These are phyloP conservation scores for Irena cyanogastra DNA, from an alignment of 2,113 vertebrate genomes.

Conservation along the genomic window DNA sequence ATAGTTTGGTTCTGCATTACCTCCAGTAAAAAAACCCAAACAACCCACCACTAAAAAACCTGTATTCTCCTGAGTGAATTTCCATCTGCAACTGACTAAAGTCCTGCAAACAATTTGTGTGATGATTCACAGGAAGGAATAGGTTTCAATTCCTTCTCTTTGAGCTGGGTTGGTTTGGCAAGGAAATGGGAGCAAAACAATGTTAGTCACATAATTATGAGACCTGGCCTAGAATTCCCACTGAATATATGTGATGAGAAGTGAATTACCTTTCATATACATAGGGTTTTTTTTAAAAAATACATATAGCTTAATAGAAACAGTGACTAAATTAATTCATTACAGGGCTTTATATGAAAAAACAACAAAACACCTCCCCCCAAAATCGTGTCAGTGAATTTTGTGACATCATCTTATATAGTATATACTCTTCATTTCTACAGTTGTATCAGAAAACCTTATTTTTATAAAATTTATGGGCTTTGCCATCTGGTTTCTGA, in stretches of 20 bases:
- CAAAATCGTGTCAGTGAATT: not conserved
- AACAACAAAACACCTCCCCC: rapidly evolving
- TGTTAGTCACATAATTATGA: not conserved
- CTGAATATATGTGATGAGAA: not conserved
- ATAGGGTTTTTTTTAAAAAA: not conserved
- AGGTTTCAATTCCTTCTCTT: slow-evolving; percentile 12
- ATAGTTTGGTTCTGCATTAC: not conserved
- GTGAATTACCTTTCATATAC: not conserved
- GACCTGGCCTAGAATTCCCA: not conserved
- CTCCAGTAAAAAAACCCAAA: not conserved
- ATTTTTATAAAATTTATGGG: not conserved
- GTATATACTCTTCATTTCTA: not conserved
- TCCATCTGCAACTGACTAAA: not conserved
- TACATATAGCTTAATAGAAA: not conserved
- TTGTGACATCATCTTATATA: not conserved
- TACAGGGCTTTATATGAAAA: not conserved
- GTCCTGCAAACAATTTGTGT: not conserved
- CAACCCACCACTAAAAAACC: not conserved
- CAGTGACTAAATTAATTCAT: not conserved
- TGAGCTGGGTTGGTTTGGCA: not conserved
- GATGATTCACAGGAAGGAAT: slow-evolving; percentile 44
- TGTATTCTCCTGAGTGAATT: not conserved
- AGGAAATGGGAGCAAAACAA: not conserved
- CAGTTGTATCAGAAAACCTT: not conserved
- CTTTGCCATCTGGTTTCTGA: not conserved